Base-by-base conservation (phyloP, 1,140 invertebrate species). In the Atta texana region DNA sequence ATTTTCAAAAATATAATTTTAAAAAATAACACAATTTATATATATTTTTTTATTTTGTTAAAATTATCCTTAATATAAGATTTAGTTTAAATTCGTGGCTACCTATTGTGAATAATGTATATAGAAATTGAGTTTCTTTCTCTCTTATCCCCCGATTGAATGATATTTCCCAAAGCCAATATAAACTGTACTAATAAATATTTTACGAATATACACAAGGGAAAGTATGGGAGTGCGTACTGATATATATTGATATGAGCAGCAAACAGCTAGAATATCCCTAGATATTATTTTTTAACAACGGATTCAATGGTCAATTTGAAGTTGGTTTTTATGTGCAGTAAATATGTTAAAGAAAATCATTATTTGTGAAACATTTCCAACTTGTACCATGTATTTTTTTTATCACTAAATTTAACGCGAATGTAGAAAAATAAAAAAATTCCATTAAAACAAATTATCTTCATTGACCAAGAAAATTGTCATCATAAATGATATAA, bases 201-300 rank as follows among this genome's bases (percentile, higher is more conserved):
- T 81, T 81, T 81, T 81, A 71, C 10, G 69, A 39, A 57, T 39
- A 80, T 53, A 34, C 49, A 55, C 61, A 34, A 31, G 31, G 24
- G 53, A 21, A 71, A 28, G 3, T 18, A 16, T 28, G 49, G 14
- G 28, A 39, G 39, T 39, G 14, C 14, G 12, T 51, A 24, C 12
- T 39, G 49, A 81, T 21, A 69, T 28, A 69, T 39, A 57, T 3
- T n/a, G 39, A 44, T 44, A 44, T 44, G 31, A 69, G n/a, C 1
- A 55, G 24, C 7, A 39, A 34, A 80, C 2, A 55, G 8, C 12
- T 21, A 39, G 31, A n/a, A 7, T 31, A 39, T 39, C 1, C 10
- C n/a, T 12, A 61, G n/a, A 12, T 10, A 66, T 66, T 78, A 78
- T 31, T 78, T 78, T 78, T 66, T 34, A 78, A 66, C 18, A 3